Evolutionary conservation across 1,140 invertebrate species (phyloP).

Genomic region (Lineus longissimus): DNA sequence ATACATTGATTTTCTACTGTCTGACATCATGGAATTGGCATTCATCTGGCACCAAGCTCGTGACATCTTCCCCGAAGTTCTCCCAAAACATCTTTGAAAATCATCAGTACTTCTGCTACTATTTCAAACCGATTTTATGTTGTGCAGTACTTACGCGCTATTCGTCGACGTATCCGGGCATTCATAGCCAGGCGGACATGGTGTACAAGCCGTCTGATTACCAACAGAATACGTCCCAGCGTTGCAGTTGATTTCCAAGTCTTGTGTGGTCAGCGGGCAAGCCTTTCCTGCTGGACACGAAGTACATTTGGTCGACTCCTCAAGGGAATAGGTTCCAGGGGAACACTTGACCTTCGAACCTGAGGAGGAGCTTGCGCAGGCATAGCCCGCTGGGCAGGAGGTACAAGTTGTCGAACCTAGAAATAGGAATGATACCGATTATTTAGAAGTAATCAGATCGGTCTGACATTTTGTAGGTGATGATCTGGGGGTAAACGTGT

Average conservation of each 20-base stretch:
- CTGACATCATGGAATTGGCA: too few species aligned
- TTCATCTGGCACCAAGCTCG: too few species aligned
- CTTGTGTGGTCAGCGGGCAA: conserved; percentile 29
- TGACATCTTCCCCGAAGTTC: too few species aligned
- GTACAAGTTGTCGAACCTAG: conserved; percentile 25
- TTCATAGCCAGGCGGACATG: conserved; percentile 32
- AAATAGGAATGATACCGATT: not conserved
- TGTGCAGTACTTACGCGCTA: conserved; percentile 16
- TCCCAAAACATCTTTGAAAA: too few species aligned
- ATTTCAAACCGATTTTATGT: too few species aligned
- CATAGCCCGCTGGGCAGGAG: conserved; percentile 29
- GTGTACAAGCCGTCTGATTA: conserved; percentile 30
- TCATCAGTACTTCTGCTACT: too few species aligned
- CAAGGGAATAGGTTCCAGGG: conserved; percentile 27
- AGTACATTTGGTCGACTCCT: conserved; percentile 26
- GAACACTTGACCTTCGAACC: conserved; percentile 26
- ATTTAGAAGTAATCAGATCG: too few species aligned
- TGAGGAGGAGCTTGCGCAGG: conserved; percentile 32
- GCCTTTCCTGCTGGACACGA: conserved; percentile 34
- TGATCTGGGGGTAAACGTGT: too few species aligned
- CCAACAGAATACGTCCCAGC: conserved; percentile 35
- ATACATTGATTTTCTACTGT: too few species aligned
- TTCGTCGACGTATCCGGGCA: conserved; percentile 20
- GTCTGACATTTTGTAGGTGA: too few species aligned
- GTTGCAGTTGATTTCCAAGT: conserved; percentile 23